phyloP scores from a whole-genome alignment of 2,797 vertebrate genomes.

The Ctenopoma kingsleyae region DNA sequence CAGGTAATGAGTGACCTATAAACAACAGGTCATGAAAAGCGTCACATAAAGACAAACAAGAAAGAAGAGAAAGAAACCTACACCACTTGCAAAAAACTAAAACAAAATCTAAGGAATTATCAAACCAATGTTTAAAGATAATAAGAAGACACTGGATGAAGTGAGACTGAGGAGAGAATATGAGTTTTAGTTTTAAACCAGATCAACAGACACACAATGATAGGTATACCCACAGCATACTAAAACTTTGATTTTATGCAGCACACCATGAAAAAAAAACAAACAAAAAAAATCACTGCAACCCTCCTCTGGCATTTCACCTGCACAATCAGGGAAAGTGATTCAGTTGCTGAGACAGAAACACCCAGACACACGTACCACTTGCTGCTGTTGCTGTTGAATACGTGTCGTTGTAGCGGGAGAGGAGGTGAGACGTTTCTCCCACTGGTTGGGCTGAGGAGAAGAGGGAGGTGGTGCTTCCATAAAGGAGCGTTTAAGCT shows the following conservation, averaged over 20 bases:
- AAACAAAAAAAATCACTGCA: background rate
- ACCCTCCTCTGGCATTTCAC: background rate
- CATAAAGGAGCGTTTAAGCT: conserved; percentile 99
- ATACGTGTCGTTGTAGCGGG: conserved; percentile 91
- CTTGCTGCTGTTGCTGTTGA: conserved; percentile 92
- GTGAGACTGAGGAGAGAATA: background rate
- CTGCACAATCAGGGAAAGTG: conserved; percentile 1
- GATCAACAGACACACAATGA: background rate
- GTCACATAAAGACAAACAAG: background rate
- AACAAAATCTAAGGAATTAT: background rate
- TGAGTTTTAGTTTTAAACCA: background rate
- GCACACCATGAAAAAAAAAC: background rate
- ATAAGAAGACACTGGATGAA: too few species aligned
- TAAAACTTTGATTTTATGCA: conserved; percentile 1
- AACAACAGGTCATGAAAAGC: conserved; percentile 9
- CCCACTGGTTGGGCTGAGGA: conserved; percentile 96
- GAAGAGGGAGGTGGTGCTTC: conserved; percentile 93
- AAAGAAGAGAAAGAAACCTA: background rate
- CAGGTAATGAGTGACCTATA: background rate
- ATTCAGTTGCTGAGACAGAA: conserved; percentile 49
- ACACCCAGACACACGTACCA: conserved; percentile 90
- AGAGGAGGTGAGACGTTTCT: conserved; percentile 96
- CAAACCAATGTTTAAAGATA: background rate
- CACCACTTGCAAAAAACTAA: background rate
- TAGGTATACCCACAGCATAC: too few species aligned